Evolutionary conservation across 2,113 vertebrate species (phyloP), one percentile per base, ranked within the genome.

Genomic region (Zosterops borbonicus): DNA sequence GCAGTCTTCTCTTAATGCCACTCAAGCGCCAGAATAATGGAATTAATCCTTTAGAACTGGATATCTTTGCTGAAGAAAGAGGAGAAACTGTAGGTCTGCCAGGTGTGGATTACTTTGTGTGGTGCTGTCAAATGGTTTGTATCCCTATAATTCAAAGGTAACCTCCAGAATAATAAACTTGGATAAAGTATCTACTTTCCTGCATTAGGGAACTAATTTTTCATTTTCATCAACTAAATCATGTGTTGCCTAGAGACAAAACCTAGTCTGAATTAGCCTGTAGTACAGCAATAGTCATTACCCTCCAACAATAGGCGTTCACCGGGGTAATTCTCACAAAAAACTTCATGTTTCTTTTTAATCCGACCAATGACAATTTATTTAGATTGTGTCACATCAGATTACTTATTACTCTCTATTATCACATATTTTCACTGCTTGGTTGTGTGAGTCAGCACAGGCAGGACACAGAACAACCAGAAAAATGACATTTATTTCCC

Each of bases 31-130:
- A 98, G 84, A 91, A 83, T 2, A 96, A 95, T 67, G 97, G 98
- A 4, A 98, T 98, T 6, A 95, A 94, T 93, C 98, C 98, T 21
- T 95, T 89, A 12, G 98, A 98, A 86, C 37, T 97, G 0, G 95
- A 87, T 46, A 92, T 98, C 80, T 98, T 98, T 44, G 31, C 98
- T 90, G 98, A 99, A 97, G 91, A 98, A 93, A 97, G 98, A 96
- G 96, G 97, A 23, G 97, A 98, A 97, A 96, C 15, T 98, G 97
- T 1, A 98, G 96, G 46, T 98, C 98, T 87, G 98, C 98, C 83
- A 98, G 98, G 98, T 98, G 86, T 67, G 42, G n/a, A 53, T 55
- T 55, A 76, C 42, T 55, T 71, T 52, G 29, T 65, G 28, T 6
- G 4, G 58, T 62, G 56, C 35, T 68, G 15, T 46, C 50, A 65